Evolutionary conservation across 2,113 vertebrate genomes (phyloP).

Genomic region (Notarius quadriscutis): DNA sequence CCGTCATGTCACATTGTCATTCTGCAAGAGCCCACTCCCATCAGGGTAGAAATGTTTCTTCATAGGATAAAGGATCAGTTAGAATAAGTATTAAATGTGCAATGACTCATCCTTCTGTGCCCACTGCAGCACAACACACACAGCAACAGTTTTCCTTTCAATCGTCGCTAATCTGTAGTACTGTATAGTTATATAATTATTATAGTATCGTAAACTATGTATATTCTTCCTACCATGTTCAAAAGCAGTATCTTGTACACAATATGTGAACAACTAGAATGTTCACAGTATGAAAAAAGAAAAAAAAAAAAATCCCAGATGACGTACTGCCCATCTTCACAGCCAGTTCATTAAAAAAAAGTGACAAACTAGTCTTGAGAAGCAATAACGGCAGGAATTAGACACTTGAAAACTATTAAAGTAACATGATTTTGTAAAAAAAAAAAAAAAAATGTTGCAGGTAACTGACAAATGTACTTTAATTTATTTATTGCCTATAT

Average conservation of each 20-base stretch:
- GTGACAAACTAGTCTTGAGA: neutral
- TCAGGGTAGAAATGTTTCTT: neutral
- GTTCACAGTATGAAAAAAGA: neutral
- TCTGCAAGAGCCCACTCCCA: too few species aligned
- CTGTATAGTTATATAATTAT: neutral
- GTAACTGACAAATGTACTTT: neutral
- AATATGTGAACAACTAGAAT: neutral
- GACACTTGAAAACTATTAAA: neutral
- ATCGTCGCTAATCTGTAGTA: neutral
- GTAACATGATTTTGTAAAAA: neutral
- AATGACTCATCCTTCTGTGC: neutral
- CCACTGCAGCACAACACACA: neutral
- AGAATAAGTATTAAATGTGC: neutral
- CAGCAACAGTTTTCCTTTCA: neutral
- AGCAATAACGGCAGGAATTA: neutral
- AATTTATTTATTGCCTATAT: neutral
- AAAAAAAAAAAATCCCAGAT: neutral
- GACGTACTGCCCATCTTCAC: neutral
- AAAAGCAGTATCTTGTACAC: neutral
- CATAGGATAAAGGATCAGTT: too few species aligned
- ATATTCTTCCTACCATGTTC: neutral
- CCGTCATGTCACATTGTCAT: too few species aligned
- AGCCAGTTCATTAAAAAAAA: neutral
- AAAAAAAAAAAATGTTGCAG: neutral
- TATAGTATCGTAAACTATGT: neutral